A percentile compares a stretch with the other conserved stretches of the same genome.
Conservation (phyloP, 1,140 invertebrate species). For the Drosophila bocqueti region DNA sequence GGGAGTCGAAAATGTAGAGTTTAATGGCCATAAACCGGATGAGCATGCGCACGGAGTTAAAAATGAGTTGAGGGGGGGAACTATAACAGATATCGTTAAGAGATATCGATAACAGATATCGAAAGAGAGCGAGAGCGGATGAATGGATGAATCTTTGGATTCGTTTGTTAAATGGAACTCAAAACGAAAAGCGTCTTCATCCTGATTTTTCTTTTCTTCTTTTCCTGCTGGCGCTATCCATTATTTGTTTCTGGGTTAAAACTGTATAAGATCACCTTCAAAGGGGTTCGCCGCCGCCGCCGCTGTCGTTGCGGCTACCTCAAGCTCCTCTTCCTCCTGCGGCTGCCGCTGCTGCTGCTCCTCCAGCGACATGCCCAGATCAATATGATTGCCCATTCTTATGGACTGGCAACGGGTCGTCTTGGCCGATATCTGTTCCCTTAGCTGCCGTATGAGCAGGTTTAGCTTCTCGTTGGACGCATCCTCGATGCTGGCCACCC, state of each 20-base stretch:
- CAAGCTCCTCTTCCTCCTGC: conserved; percentile 15
- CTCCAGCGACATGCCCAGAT: conserved; percentile 51
- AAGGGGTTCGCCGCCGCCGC: conserved; percentile 52
- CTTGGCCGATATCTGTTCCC: conserved; percentile 86
- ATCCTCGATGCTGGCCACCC: conserved; percentile 94
- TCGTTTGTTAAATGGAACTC: conserved; percentile 12
- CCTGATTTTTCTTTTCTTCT: background rate
- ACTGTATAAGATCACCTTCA: conserved; percentile 86
- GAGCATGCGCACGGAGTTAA: conserved; percentile 8
- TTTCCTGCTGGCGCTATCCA: conserved; percentile 10
- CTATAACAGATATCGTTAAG: background rate
- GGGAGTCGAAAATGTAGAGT: background rate
- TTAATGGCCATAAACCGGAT: conserved; percentile 5
- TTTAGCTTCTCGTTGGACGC: conserved; percentile 94
- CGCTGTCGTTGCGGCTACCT: conserved; percentile 1
- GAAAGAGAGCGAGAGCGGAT: background rate
- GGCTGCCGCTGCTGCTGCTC: conserved; percentile 17
- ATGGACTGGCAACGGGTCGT: background rate
- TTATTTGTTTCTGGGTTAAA: conserved; percentile 56
- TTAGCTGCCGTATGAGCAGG: conserved; percentile 90
- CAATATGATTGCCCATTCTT: conserved; percentile 77
- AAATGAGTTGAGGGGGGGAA: background rate
- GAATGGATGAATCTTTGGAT: conserved; percentile 6
- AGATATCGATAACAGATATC: too few relatives aligned
- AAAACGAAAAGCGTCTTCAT: conserved; percentile 29